phyloP scores from a whole-genome alignment of 1,140 invertebrate species.

The Caenorhabditis latens region DNA sequence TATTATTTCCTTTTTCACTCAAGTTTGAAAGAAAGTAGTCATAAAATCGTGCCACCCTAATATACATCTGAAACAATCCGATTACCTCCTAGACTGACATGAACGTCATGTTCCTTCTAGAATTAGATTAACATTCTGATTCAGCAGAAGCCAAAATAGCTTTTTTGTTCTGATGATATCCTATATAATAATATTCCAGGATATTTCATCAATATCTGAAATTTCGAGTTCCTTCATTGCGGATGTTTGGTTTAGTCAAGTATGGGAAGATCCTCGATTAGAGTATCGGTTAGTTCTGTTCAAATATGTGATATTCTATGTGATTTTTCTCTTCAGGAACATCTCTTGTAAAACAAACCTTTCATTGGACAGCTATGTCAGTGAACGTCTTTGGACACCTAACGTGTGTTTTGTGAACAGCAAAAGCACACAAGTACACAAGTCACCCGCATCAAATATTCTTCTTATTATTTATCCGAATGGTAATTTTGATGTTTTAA shows the following conservation, averaged over 20 bases:
- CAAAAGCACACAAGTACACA: constrained; percentile 75
- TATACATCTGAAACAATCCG: not conserved
- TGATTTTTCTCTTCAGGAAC: constrained; percentile 63
- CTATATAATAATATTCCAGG: constrained; percentile 61
- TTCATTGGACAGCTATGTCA: constrained; percentile 74
- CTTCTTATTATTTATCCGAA: constrained; percentile 77
- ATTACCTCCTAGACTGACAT: constrained; percentile 19
- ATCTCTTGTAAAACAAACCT: constrained; percentile 76
- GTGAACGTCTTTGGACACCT: constrained; percentile 75
- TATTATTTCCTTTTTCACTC: too few species aligned
- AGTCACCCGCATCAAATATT: constrained; percentile 72
- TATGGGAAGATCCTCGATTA: constrained; percentile 75
- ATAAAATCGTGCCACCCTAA: not conserved
- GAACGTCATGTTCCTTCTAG: not conserved
- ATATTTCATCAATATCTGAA: constrained; percentile 77
- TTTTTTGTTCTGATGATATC: not conserved
- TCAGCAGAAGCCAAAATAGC: not conserved
- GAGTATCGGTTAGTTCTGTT: constrained; percentile 66
- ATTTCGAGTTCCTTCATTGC: constrained; percentile 77
- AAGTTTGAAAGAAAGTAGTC: too few species aligned
- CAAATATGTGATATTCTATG: constrained; percentile 1
- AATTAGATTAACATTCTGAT: not conserved
- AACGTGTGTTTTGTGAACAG: constrained; percentile 75
- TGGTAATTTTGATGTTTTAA: constrained; percentile 64
- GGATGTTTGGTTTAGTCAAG: constrained; percentile 77